Conservation (phyloP, 2,797 vertebrate genomes). For the Falco columbarius region DNA sequence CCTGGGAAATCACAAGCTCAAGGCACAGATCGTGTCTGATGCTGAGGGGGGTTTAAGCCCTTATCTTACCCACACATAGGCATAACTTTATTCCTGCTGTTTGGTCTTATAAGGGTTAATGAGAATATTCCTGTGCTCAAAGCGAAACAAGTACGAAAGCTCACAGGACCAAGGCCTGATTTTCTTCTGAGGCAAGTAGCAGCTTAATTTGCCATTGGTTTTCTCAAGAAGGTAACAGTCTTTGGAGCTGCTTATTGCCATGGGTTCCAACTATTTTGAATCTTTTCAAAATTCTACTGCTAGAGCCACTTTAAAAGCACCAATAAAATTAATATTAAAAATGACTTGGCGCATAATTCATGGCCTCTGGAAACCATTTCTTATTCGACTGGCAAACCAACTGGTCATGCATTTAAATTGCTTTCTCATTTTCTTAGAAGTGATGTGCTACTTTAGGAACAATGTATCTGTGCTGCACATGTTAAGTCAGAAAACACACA, state of each 20-base stretch:
- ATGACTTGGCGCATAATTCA: neutral
- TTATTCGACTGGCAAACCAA: neutral
- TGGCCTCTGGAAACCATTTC: slow-evolving; percentile 19
- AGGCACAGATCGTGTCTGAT: neutral
- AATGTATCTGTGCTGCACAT: neutral
- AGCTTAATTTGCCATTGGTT: neutral
- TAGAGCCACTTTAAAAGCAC: neutral
- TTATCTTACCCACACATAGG: neutral
- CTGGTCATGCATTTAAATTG: neutral
- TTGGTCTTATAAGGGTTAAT: neutral
- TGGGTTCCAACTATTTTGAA: neutral
- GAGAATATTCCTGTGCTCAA: neutral
- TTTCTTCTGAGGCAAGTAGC: neutral
- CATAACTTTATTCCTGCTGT: neutral
- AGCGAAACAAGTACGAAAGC: neutral
- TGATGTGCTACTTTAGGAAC: neutral
- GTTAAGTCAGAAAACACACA: neutral
- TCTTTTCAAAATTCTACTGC: neutral
- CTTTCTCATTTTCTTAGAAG: neutral
- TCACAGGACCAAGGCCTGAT: neutral
- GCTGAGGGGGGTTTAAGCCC: neutral
- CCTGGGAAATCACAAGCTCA: neutral
- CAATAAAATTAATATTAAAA: slow-evolving; percentile 36
- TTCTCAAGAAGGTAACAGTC: neutral
- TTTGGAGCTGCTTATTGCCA: neutral